phyloP scores from a whole-genome alignment of 2,113 vertebrate species.

The Anthoscopus minutus region DNA sequence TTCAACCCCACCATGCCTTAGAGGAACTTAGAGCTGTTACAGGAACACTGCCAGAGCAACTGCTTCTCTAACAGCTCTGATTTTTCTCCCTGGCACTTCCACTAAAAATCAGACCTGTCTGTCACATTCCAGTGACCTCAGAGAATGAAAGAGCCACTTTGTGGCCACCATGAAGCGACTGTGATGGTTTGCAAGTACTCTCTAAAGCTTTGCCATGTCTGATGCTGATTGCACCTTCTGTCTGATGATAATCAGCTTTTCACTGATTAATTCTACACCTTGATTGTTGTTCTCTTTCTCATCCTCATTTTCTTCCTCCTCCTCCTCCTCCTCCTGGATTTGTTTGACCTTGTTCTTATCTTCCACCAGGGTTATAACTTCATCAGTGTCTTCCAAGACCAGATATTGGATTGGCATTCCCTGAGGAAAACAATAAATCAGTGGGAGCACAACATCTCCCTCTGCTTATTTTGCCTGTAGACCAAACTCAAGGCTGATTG shows the following conservation, averaged over 20 bases:
- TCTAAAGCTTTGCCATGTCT: not conserved
- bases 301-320: conserved; percentile 37
- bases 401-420: conserved; percentile 79
- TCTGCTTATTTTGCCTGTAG: not conserved
- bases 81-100: not conserved
- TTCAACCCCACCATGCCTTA: not conserved
- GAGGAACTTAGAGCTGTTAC: no score
- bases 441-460: not conserved
- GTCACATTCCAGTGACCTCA: not conserved
- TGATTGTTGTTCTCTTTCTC: conserved; percentile 60
- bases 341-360: conserved; percentile 32
- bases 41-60: no score
- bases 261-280: conserved; percentile 27
- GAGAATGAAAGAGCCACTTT: not conserved
- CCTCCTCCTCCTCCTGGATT: conserved; percentile 24
- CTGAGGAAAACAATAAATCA: conserved; percentile 48
- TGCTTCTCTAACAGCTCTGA: not conserved
- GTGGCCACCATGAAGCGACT: not conserved
- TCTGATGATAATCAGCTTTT: not conserved
- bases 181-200: not conserved
- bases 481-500: not conserved
- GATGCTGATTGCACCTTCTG: not conserved
- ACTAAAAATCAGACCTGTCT: not conserved
- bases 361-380: conserved; percentile 77
- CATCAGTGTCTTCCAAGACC: conserved; percentile 76